Evolutionary conservation across 2,113 vertebrate genomes (phyloP), one percentile per base, ranked within the genome.

Genomic region (Willisornis vidua): DNA sequence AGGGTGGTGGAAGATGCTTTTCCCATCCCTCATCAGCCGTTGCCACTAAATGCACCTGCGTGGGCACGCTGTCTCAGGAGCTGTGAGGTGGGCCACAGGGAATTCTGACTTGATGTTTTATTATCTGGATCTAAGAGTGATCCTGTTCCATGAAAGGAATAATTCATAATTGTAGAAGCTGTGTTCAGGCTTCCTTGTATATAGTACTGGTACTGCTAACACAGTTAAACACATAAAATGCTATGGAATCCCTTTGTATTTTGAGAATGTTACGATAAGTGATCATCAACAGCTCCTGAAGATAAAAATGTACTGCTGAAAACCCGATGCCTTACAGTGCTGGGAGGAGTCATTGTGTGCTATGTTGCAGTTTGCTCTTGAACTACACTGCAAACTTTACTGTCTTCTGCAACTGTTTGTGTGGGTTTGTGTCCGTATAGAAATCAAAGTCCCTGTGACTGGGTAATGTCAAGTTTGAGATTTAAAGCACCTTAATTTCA

Each of bases 61-160:
- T 99, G 98, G 98, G 98, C 98, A 1, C 86, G 86, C 45, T 94
- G 97, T 88, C 98, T 99, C 70, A 97, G 98, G 93, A 98, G 68
- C 93, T 99, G 98, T 97, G 98, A 99, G 98, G 98, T 98, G 43
- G 90, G 97, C 89, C 94, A 46, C 79, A 77, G 52, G 83, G 43
- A 94, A 75, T 84, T 87, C 45, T 94, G 52, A 86, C 24, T 10
- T 76, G 3, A 11, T 73, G 24, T 65, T 79, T 92, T 48, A 57
- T 89, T 33, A 39, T 54, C 55, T 29, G 15, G 33, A 74, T 74
- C 80, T 15, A 81, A 79, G 10, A 58, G 0, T 49, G 25, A 66
- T 86, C 18, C 59, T 71, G 0, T 62, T 80, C 65, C 10, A 28
- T 54, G 24, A 76, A 55, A 85, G 43, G 10, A 73, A 8, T 54